Percentiles rank a stretch among this genome's conserved stretches.
Evolutionary conservation across 2,888 invertebrate species (phyloP).

Genomic region (Disparrhopalites patrizii): DNA sequence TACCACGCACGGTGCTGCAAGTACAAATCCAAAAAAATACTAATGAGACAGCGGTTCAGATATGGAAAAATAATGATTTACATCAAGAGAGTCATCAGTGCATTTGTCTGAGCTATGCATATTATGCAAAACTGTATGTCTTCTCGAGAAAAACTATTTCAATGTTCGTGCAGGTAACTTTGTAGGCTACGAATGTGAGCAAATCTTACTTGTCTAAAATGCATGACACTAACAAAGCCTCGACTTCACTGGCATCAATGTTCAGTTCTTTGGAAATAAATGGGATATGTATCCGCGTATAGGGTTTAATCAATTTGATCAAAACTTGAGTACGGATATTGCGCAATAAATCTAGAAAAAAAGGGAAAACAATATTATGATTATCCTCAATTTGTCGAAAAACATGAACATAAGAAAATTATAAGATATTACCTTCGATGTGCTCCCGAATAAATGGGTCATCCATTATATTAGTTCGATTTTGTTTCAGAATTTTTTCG

Average conservation of each 20-base stretch:
- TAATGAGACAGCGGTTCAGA: too few relatives aligned
- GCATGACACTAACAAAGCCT: constrained; percentile 92
- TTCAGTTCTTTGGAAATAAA: constrained; percentile 94
- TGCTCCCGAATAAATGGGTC: constrained; percentile 99
- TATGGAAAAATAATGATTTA: neutral
- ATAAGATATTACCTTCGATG: constrained; percentile 67
- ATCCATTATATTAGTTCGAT: constrained; percentile 95
- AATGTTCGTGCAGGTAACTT: too few relatives aligned
- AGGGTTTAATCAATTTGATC: constrained; percentile 94
- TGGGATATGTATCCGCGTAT: constrained; percentile 95
- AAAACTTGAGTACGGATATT: constrained; percentile 97
- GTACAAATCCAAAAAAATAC: neutral
- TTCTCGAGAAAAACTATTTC: too few relatives aligned
- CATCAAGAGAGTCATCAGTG: too few relatives aligned
- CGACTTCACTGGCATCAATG: constrained; percentile 91
- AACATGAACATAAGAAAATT: neutral
- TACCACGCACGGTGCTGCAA: constrained; percentile 56
- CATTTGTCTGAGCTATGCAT: too few relatives aligned
- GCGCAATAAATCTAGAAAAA: constrained; percentile 70
- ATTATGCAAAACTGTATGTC: neutral
- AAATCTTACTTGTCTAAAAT: constrained; percentile 87
- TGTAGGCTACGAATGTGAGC: too few relatives aligned
- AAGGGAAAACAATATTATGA: constrained; percentile 21
- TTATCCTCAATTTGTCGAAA: neutral
- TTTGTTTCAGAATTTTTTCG: constrained; percentile 90